Evolutionary conservation across 2,888 invertebrate species (phyloP).

Genomic region (Loripinus fragilis): DNA sequence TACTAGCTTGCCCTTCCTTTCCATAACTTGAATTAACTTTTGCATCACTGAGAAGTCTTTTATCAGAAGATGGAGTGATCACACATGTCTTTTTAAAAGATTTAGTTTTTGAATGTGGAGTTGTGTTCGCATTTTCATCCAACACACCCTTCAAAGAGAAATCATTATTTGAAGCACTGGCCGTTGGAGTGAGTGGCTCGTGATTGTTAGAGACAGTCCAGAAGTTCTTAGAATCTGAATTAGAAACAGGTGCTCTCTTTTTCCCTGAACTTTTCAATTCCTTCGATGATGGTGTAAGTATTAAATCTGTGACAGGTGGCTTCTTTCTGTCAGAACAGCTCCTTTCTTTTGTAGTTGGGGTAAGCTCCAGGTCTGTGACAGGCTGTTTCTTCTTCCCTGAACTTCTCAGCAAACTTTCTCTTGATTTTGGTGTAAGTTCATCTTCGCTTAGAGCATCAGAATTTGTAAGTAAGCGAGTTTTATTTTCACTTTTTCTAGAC

Average conservation of each 20-base stretch:
- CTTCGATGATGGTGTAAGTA: neutral
- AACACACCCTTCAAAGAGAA: neutral
- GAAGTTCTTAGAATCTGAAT: neutral
- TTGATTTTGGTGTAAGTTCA: conserved; percentile 12
- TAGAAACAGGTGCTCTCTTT: neutral
- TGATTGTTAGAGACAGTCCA: neutral
- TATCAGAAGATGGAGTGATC: neutral
- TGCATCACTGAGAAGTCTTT: neutral
- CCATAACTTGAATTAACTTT: neutral
- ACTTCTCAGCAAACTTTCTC: conserved; percentile 7
- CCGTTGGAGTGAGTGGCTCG: neutral
- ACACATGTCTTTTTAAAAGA: neutral
- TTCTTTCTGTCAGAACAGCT: neutral
- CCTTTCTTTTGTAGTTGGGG: neutral
- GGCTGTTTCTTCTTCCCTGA: neutral
- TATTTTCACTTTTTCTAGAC: neutral
- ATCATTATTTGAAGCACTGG: no score
- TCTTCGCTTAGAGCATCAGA: conserved; percentile 6
- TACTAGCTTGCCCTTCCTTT: neutral
- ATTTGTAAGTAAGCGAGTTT: neutral
- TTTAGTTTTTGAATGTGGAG: neutral
- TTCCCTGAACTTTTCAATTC: neutral
- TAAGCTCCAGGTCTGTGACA: neutral
- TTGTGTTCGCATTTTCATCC: neutral
- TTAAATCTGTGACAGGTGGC: neutral